phyloP scores from a whole-genome alignment of 2,797 vertebrate genomes.

The Salmo trutta region DNA sequence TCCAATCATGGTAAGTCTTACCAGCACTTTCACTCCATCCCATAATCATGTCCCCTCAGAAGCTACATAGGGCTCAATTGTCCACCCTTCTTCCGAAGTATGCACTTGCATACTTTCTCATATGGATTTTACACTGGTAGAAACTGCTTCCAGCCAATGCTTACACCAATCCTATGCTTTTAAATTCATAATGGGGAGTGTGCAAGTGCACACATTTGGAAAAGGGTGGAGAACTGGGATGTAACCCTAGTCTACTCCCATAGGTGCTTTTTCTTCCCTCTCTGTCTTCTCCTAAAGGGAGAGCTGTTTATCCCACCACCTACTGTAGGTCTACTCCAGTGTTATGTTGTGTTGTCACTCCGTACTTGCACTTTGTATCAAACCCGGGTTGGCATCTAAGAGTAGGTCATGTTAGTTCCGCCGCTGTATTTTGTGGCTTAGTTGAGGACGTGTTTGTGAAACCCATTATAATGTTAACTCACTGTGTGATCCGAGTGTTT shows the following conservation, averaged over 20 bases:
- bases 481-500: constrained; percentile 20
- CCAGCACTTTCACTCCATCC: constrained; percentile 76
- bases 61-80: constrained; percentile 26
- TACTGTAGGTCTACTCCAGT: constrained; percentile 12
- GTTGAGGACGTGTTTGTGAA: constrained; percentile 60
- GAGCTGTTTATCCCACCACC: neutral
- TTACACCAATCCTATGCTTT: too few species aligned
- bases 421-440: constrained; percentile 44
- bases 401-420: constrained; percentile 11
- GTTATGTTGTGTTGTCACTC: constrained; percentile 39
- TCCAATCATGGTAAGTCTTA: constrained; percentile 68
- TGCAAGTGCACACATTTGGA: constrained; percentile 6
- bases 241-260: neutral
- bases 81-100: neutral
- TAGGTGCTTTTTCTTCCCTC: neutral
- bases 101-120: too few species aligned
- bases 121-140: too few species aligned
- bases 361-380: constrained; percentile 56
- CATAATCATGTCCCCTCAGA: constrained; percentile 5
- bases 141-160: too few species aligned
- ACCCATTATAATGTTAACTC: constrained; percentile 41
- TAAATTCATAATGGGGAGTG: too few species aligned
- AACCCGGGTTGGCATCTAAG: constrained; percentile 54
- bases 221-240: neutral
- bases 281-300: neutral